phyloP scores from a whole-genome alignment of 2,797 vertebrate species.

The Pterois miles region DNA sequence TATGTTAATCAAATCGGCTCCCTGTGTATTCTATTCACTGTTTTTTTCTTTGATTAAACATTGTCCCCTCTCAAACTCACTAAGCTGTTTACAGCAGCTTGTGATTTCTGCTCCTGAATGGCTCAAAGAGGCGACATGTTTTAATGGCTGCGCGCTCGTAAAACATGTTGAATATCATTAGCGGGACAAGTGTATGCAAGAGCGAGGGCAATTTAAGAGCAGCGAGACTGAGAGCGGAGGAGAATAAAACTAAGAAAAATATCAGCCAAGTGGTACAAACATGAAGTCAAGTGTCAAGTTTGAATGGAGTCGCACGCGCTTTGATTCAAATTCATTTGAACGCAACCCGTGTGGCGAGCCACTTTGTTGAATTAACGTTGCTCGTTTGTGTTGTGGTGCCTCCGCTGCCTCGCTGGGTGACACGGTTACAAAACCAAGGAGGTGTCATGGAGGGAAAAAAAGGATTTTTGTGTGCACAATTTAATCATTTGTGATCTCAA shows the following conservation, averaged over 20 bases:
- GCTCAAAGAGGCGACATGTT: slow-evolving; percentile 34
- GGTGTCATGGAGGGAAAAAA: not conserved
- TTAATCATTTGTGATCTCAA: not conserved
- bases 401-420: not conserved
- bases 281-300: not conserved
- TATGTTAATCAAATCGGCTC: slow-evolving; percentile 66
- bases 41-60: slow-evolving; percentile 65
- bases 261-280: not conserved
- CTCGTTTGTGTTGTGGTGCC: not conserved
- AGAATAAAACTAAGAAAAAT: not conserved
- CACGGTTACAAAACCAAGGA: not conserved
- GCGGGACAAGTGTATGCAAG: not conserved
- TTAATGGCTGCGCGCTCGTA: slow-evolving; percentile 46
- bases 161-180: slow-evolving; percentile 36
- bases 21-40: slow-evolving; percentile 33
- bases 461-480: not conserved
- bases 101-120: slow-evolving; percentile 39
- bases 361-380: not conserved
- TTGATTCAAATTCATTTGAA: not conserved
- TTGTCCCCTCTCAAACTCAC: slow-evolving; percentile 42
- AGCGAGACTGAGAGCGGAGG: not conserved
- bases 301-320: not conserved
- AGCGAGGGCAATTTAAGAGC: not conserved
- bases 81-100: slow-evolving; percentile 46
- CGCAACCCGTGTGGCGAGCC: not conserved